Base-by-base conservation (phyloP, 2,888 invertebrate genomes). In the Petrolisthes manimaculis region DNA sequence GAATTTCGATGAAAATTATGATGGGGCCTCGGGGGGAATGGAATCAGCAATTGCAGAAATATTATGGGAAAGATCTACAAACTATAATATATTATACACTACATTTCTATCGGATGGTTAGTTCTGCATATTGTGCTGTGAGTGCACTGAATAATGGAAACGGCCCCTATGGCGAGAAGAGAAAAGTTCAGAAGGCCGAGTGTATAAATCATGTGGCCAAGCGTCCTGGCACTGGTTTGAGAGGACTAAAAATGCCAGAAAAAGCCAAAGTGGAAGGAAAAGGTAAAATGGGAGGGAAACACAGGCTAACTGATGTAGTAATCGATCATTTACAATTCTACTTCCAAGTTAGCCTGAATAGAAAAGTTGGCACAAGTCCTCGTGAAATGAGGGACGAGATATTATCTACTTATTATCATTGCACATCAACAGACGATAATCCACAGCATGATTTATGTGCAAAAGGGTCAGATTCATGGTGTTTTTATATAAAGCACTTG, bases 21-120 rank as follows among this genome's bases (percentile, higher is more conserved):
- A 84, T 37, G 84, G 78, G 4, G 4, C 78, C 61, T 84, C 84
- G 4, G 84, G 84, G 56, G 84, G 84, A 37, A 84, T 84, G 84
- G 84, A 84, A 67, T 77, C 84, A 78, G 78, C 24, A 77, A 56
- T 78, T 53, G 84, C 78, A 61, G 54, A 56, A 71, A 24, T 51
- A 53, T 53, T 83, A n/a, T 83, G 69, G 69, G 24, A 51, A 56
- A 83, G 83, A 83, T 83, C 83, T 83, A 51, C 3, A 37, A 18
- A 83, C 51, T 83, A 83, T 51, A 71, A 71, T 24, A 83, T 83
- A 71, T 69, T 51, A 4, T 83, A 83, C 37, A 83, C 18, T 53
- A 71, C 83, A 9, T 83, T 83, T 5, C 53, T 83, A 18, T 83
- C 83, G 14, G 83, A 83, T 71, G 83, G 83, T 51, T 37, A 83